Evolutionary conservation across 2,797 vertebrate genomes (phyloP).

Genomic region (Gambelia wislizenii): DNA sequence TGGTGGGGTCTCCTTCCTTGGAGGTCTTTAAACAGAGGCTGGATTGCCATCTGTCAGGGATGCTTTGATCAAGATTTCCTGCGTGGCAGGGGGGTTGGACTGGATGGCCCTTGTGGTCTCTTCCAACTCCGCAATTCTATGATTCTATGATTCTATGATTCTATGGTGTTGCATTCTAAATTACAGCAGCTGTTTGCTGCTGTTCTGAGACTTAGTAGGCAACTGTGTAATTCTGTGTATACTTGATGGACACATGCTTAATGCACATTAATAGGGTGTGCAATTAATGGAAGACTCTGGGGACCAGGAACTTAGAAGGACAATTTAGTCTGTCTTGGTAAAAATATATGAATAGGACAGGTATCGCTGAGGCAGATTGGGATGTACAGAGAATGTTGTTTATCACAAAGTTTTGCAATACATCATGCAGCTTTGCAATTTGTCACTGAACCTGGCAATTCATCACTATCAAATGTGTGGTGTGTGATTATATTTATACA

Average conservation of each 20-base stretch:
- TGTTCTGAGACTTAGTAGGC: neutral
- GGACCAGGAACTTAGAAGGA: neutral
- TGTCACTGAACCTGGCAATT: conserved; percentile 9
- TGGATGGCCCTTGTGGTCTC: too few relatives aligned
- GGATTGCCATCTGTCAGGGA: too few relatives aligned
- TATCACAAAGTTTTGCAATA: conserved; percentile 4
- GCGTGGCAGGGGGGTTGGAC: too few relatives aligned
- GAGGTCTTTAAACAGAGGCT: too few relatives aligned
- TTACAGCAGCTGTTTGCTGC: conserved; percentile 4
- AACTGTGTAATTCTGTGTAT: neutral
- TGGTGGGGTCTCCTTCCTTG: too few relatives aligned
- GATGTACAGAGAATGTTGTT: conserved; percentile 2
- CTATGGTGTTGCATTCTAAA: neutral
- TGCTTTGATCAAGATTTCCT: too few relatives aligned
- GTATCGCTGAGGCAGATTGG: neutral
- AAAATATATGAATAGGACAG: conserved; percentile 5
- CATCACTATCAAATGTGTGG: conserved; percentile 21
- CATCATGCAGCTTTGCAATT: conserved; percentile 26
- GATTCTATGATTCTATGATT: too few relatives aligned
- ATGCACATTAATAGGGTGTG: neutral
- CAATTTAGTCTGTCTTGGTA: neutral
- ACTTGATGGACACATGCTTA: neutral
- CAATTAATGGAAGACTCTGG: neutral
- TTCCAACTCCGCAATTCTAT: too few relatives aligned
- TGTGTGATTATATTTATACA: conserved; percentile 11